phyloP scores from a whole-genome alignment of 1,140 invertebrate species.

The Lepidurus couesii region DNA sequence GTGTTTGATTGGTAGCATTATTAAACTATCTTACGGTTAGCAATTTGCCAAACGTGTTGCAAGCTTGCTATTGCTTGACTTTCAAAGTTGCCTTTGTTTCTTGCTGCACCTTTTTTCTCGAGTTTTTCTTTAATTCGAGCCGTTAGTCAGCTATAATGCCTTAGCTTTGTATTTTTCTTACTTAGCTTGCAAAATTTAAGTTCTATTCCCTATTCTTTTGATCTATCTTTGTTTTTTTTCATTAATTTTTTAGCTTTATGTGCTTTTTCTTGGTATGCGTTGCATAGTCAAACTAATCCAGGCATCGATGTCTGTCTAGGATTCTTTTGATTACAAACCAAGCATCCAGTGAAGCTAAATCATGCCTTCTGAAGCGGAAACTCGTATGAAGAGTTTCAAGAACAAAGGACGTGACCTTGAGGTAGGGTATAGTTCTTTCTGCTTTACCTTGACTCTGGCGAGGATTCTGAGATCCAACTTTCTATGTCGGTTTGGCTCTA shows the following conservation, averaged over 20 bases:
- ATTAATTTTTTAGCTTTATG: too few relatives aligned
- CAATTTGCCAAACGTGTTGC: too few relatives aligned
- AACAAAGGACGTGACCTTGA: slow-evolving; percentile 48
- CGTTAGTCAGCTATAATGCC: too few relatives aligned
- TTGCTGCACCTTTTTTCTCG: neutral
- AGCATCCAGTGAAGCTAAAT: slow-evolving; percentile 11
- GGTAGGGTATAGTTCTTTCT: slow-evolving; percentile 39
- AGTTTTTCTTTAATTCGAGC: too few relatives aligned
- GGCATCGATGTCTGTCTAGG: neutral
- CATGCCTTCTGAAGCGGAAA: slow-evolving; percentile 40
- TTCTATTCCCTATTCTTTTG: too few relatives aligned
- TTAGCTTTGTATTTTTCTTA: too few relatives aligned
- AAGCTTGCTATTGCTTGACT: neutral
- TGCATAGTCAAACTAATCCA: too few relatives aligned
- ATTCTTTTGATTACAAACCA: neutral
- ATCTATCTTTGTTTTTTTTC: too few relatives aligned
- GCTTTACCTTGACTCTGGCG: slow-evolving; percentile 10
- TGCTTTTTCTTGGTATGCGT: too few relatives aligned
- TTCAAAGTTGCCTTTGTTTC: neutral
- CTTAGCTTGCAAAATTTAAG: too few relatives aligned
- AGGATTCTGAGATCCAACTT: neutral
- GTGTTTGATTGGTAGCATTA: too few relatives aligned
- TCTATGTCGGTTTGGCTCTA: neutral
- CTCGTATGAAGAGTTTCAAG: slow-evolving; percentile 45
- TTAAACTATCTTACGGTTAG: too few relatives aligned